Percentiles rank a stretch among this genome's conserved stretches.
Conservation (phyloP, 2,797 vertebrate genomes). For the Enteromius paludinosus region DNA sequence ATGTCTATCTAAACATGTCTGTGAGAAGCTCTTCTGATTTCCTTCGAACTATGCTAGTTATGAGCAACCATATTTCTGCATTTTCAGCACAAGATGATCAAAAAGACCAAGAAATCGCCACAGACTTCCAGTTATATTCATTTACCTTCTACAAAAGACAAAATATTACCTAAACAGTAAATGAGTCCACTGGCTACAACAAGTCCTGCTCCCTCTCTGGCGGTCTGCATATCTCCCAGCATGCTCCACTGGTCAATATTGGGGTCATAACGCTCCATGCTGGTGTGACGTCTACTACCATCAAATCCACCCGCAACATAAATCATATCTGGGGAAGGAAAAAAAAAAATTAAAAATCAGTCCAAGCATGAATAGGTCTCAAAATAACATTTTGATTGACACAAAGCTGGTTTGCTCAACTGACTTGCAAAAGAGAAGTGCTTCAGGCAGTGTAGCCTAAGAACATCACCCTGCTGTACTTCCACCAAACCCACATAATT, state of each 20-base stretch:
- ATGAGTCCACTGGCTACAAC: constrained; percentile 96
- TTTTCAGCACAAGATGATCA: not conserved
- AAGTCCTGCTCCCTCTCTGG: constrained; percentile 93
- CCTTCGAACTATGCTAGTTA: not conserved
- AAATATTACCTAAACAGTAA: constrained; percentile 89
- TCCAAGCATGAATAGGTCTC: not conserved
- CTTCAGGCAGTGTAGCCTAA: constrained; percentile 20
- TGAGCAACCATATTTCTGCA: not conserved
- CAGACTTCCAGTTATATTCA: not conserved
- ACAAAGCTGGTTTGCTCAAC: constrained; percentile 23
- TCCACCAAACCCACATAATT: constrained; percentile 6
- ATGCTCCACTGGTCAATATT: constrained; percentile 99
- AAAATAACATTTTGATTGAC: constrained; percentile 2
- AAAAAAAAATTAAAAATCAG: not conserved
- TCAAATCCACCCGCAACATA: constrained; percentile 97
- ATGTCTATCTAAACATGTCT: not conserved
- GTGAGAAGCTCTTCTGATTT: not conserved
- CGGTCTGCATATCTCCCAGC: constrained; percentile 99
- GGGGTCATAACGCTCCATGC: constrained; percentile 97
- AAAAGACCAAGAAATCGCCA: not conserved
- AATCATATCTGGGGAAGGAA: constrained; percentile 88
- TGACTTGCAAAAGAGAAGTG: not conserved
- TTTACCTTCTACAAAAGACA: not conserved
- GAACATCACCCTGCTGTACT: constrained; percentile 1
- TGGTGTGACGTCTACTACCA: constrained; percentile 95